Percentiles rank a stretch among this genome's conserved stretches.
These are phyloP conservation scores for Passer domesticus DNA, from an alignment of 2,113 vertebrate genomes.

Conservation along the genomic window DNA sequence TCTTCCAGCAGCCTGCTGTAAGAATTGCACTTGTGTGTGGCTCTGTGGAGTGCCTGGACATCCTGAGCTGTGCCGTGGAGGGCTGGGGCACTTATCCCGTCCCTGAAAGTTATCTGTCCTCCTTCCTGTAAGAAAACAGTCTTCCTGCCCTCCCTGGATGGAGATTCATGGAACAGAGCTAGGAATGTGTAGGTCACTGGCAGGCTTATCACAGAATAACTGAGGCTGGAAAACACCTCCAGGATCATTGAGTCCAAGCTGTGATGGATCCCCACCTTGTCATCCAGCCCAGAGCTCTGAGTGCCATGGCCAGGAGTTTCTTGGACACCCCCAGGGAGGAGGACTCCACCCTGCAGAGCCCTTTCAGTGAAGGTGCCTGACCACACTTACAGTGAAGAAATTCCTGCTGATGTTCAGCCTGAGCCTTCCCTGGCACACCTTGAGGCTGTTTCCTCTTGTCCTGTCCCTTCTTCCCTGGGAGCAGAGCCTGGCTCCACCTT, in stretches of 20 bases:
- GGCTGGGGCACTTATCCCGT: not conserved
- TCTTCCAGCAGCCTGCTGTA: not conserved
- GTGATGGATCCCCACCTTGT: not conserved
- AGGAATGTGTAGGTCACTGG: not conserved
- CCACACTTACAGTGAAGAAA: not conserved
- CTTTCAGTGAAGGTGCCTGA: not conserved
- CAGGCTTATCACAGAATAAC: not conserved
- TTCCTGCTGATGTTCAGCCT: not conserved
- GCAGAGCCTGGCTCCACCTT: not conserved
- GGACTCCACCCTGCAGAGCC: not conserved
- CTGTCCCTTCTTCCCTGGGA: not conserved
- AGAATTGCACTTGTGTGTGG: not conserved
- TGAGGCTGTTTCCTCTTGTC: fast-evolving
- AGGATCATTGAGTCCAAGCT: not conserved
- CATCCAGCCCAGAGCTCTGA: not conserved
- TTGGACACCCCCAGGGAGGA: not conserved
- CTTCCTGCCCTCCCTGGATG: not conserved
- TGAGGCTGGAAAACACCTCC: not conserved
- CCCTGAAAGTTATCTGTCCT: not conserved
- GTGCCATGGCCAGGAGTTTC: fast-evolving
- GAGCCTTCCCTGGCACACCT: not conserved
- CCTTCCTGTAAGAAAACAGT: not conserved
- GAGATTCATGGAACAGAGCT: not conserved
- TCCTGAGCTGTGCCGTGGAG: not conserved
- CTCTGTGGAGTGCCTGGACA: fast-evolving